Evolutionary conservation across 2,888 invertebrate genomes (phyloP).

Genomic region (Sympetrum striolatum): DNA sequence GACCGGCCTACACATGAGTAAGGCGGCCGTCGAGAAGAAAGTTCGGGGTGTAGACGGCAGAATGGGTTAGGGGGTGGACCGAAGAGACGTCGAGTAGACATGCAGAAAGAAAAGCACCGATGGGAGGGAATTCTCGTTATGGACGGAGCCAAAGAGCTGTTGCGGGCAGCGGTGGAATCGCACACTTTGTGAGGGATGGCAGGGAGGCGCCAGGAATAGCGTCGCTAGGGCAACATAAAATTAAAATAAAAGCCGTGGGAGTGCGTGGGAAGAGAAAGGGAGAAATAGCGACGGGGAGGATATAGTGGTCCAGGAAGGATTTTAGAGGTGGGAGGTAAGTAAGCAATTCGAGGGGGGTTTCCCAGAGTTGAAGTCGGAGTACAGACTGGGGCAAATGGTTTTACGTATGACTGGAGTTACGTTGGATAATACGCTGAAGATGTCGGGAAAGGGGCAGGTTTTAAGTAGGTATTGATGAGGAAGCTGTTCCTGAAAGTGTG

Average conservation of each 20-base stretch:
- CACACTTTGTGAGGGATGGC: neutral
- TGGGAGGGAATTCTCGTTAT: neutral
- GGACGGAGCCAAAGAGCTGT: neutral
- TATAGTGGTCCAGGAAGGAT: neutral
- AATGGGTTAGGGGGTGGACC: neutral
- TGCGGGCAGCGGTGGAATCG: neutral
- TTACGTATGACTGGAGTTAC: neutral
- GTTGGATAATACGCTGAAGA: neutral
- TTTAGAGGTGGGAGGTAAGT: neutral
- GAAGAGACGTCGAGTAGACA: neutral
- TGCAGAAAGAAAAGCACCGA: neutral
- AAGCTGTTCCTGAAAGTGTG: neutral
- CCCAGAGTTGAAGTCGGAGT: neutral
- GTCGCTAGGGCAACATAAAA: conserved; percentile 29
- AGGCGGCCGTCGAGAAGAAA: neutral
- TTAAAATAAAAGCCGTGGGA: conserved; percentile 22
- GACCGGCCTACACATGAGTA: no score
- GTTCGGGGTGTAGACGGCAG: neutral
- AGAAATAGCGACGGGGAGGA: neutral
- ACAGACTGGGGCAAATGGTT: neutral
- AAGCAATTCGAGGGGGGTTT: neutral
- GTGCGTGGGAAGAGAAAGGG: neutral
- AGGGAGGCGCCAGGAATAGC: conserved; percentile 9
- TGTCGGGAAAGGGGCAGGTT: neutral
- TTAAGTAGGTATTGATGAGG: neutral